phyloP scores from a whole-genome alignment of 2,113 vertebrate species.

The Nothocercus nigrocapillus region DNA sequence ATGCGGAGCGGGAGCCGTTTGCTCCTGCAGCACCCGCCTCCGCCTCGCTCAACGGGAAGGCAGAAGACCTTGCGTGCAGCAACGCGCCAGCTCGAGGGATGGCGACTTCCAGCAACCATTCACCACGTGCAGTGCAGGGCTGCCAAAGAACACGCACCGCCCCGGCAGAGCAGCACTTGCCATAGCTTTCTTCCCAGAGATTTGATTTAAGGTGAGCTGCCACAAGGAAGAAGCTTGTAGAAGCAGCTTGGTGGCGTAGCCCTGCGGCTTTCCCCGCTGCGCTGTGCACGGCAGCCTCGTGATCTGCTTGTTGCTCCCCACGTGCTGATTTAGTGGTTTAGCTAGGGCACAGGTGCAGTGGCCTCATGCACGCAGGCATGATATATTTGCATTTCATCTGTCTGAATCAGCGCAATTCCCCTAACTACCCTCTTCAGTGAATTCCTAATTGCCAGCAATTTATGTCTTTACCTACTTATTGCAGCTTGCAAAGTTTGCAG shows the following conservation, averaged over 20 bases:
- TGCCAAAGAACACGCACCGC: accelerated
- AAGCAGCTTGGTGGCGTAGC: too few species aligned
- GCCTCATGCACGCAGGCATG: not conserved
- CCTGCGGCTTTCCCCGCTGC: not conserved
- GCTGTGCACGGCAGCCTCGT: not conserved
- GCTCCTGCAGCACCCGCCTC: not conserved
- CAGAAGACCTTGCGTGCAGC: not conserved
- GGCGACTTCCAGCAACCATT: not conserved
- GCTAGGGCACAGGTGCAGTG: slow-evolving; percentile 40
- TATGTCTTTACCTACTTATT: slow-evolving; percentile 70
- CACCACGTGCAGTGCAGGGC: not conserved
- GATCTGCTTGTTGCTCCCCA: not conserved
- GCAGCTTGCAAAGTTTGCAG: slow-evolving; percentile 46
- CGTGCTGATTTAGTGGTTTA: slow-evolving; percentile 40
- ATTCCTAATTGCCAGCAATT: slow-evolving; percentile 75
- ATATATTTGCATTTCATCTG: slow-evolving; percentile 64
- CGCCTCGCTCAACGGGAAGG: not conserved
- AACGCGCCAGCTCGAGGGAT: not conserved
- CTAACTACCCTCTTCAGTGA: slow-evolving; percentile 53
- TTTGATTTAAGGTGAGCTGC: not conserved
- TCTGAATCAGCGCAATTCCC: slow-evolving; percentile 66
- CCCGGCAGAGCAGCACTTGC: accelerated
- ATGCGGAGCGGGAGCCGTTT: not conserved
- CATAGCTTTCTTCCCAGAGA: not conserved
- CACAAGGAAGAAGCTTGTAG: not conserved